Percentiles rank a stretch among this genome's conserved stretches.
phyloP scores from a whole-genome alignment of 2,113 vertebrate species.

The Passer montanus region DNA sequence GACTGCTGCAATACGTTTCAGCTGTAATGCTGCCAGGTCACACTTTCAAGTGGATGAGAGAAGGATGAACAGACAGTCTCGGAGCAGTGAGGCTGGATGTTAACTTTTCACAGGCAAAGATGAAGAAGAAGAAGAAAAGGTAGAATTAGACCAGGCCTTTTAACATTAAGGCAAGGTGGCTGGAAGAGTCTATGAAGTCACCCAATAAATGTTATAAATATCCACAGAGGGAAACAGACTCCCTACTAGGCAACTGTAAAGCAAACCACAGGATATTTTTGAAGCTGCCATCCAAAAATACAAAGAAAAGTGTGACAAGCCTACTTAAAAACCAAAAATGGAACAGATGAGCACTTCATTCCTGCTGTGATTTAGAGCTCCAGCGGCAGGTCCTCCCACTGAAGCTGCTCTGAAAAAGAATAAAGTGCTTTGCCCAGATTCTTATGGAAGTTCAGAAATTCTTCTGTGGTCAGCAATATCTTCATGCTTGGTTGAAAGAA shows the following conservation, averaged over 20 bases:
- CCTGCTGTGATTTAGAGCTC: constrained; percentile 39
- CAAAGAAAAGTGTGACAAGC: constrained; percentile 45
- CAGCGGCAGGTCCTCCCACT: neutral
- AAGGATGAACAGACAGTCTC: neutral
- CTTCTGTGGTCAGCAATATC: constrained; percentile 36
- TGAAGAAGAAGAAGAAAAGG: neutral
- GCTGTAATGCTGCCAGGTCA: neutral
- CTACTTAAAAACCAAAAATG: constrained; percentile 49
- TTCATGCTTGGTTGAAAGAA: constrained; percentile 9
- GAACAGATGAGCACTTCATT: constrained; percentile 19
- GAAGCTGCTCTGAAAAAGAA: neutral
- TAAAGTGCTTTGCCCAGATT: neutral
- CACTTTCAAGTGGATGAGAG: neutral
- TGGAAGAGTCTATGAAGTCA: constrained; percentile 2
- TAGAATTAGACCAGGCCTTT: neutral
- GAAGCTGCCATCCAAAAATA: constrained; percentile 44
- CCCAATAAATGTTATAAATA: constrained; percentile 41
- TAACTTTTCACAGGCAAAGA: neutral
- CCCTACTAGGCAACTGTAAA: constrained; percentile 44
- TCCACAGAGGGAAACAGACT: constrained; percentile 12
- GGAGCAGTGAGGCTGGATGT: neutral
- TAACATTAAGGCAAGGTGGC: constrained; percentile 19
- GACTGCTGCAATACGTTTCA: neutral
- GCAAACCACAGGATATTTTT: constrained; percentile 45
- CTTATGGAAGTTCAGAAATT: constrained; percentile 35